Conservation (phyloP, 2,888 invertebrate genomes). For the Eustalomyia histrio region DNA sequence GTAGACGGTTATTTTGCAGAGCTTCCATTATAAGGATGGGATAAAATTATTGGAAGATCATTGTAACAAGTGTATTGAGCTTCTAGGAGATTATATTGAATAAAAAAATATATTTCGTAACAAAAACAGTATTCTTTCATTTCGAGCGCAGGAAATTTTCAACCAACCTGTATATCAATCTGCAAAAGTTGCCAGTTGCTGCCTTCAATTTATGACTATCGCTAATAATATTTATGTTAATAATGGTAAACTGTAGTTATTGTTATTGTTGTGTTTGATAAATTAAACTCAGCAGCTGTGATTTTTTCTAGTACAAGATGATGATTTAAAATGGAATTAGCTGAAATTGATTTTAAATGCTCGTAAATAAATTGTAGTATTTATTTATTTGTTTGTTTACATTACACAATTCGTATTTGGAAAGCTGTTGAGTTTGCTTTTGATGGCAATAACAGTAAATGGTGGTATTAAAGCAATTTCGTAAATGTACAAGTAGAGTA, state of each 20-base stretch:
- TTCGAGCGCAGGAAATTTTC: too few relatives aligned
- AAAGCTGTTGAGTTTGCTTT: slow-evolving; percentile 4
- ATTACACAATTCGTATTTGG: background rate
- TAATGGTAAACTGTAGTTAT: slow-evolving; percentile 35
- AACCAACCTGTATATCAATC: too few relatives aligned
- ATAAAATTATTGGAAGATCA: too few relatives aligned
- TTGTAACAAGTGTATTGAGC: too few relatives aligned
- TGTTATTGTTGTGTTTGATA: background rate
- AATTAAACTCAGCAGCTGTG: slow-evolving; percentile 17
- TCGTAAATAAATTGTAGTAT: slow-evolving; percentile 11
- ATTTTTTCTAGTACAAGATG: slow-evolving; percentile 7
- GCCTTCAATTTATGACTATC: too few relatives aligned
- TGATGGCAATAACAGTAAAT: background rate
- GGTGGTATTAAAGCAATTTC: background rate
- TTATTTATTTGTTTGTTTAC: slow-evolving; percentile 8
- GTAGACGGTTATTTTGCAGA: too few relatives aligned
- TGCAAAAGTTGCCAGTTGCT: too few relatives aligned
- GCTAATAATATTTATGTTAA: slow-evolving; percentile 25
- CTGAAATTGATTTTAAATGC: slow-evolving; percentile 26
- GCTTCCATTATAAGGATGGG: too few relatives aligned
- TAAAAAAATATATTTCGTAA: too few relatives aligned
- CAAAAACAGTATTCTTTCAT: too few relatives aligned
- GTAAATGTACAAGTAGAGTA: slow-evolving; percentile 21
- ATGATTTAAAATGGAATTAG: slow-evolving; percentile 35
- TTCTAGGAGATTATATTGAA: too few relatives aligned